phyloP scores from a whole-genome alignment of 2,888 invertebrate species.

The Ophraella communa region DNA sequence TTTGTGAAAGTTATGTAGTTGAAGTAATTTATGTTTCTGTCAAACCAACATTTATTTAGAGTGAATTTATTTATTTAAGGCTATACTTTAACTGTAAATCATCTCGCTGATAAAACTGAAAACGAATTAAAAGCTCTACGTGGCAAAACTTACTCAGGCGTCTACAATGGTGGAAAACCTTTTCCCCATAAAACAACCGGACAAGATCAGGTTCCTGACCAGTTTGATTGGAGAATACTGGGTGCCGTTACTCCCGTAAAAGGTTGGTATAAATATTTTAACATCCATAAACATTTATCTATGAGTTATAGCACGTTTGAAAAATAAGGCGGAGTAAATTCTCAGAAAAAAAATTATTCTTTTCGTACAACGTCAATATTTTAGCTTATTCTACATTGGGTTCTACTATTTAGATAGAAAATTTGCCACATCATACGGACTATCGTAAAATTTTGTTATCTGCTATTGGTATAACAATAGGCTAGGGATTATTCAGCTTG shows the following conservation, averaged over 20 bases:
- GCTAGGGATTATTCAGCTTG: too few relatives aligned
- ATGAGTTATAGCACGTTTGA: too few relatives aligned
- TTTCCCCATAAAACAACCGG: slow-evolving; percentile 73
- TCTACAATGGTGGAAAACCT: slow-evolving; percentile 76
- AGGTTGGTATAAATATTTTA: slow-evolving; percentile 62
- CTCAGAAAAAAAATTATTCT: too few relatives aligned
- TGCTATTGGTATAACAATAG: too few relatives aligned
- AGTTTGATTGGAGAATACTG: slow-evolving; percentile 87
- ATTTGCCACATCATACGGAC: too few relatives aligned
- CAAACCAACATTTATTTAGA: background rate
- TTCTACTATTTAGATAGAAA: too few relatives aligned
- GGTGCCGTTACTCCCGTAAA: slow-evolving; percentile 95
- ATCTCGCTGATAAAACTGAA: slow-evolving; percentile 83
- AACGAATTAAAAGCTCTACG: slow-evolving; percentile 77
- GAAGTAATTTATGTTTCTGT: too few relatives aligned
- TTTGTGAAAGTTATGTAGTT: too few relatives aligned
- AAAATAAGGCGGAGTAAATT: too few relatives aligned
- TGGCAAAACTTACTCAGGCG: slow-evolving; percentile 69
- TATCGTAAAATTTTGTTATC: too few relatives aligned
- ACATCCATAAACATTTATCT: background rate
- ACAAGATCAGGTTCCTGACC: slow-evolving; percentile 70
- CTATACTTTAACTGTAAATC: slow-evolving; percentile 82
- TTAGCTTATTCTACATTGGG: too few relatives aligned
- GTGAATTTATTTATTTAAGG: slow-evolving; percentile 58
- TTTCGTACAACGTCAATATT: too few relatives aligned